Evolutionary conservation across 2,888 invertebrate genomes (phyloP), one percentile per base, ranked within the genome.

Genomic region (Eudasyphora cyanicolor): DNA sequence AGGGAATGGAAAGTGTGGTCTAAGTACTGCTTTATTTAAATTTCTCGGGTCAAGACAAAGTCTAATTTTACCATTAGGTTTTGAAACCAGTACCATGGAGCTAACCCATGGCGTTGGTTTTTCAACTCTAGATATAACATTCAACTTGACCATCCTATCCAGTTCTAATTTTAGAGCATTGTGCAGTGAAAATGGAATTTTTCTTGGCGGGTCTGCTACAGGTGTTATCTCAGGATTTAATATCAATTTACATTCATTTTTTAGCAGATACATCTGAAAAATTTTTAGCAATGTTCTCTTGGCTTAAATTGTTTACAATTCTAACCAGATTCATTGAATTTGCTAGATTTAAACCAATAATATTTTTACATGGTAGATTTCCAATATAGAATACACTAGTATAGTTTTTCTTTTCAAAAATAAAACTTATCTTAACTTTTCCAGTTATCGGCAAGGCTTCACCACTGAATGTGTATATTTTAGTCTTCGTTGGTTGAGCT

Each of bases 1-100:
- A 2, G 57, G 57, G 49, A 27, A 69, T 27, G 17, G 49, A n/a
- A n/a, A n/a, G n/a, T n/a, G n/a, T n/a, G n/a, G n/a, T n/a, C n/a
- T n/a, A n/a, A n/a, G n/a, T n/a, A n/a, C n/a, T n/a, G n/a, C 27
- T 49, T 69, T 49, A 17, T 49, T 69, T 45, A 49, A n/a, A 49
- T 69, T 21, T n/a, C 69, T 21, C 12, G 69, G 69, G n/a, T 69
- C 69, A 5, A 69, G 49, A 24, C 45, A 69, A 24, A 69, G 24
- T 49, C 69, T 45, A 14, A 69, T 49, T 27, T 45, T 45, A 27
- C 69, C 69, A 49, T 69, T 29, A 14, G 69, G 27, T 45, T 45
- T 74, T 54, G 49, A 38, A 29, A 38, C 35, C 2, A 29, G 38
- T 57, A 70, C 29, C 42, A 69, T 42, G 21, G 1, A 77, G 32